Conservation (phyloP, 2,888 invertebrate genomes). For the Omphaloscelis lunosa region DNA sequence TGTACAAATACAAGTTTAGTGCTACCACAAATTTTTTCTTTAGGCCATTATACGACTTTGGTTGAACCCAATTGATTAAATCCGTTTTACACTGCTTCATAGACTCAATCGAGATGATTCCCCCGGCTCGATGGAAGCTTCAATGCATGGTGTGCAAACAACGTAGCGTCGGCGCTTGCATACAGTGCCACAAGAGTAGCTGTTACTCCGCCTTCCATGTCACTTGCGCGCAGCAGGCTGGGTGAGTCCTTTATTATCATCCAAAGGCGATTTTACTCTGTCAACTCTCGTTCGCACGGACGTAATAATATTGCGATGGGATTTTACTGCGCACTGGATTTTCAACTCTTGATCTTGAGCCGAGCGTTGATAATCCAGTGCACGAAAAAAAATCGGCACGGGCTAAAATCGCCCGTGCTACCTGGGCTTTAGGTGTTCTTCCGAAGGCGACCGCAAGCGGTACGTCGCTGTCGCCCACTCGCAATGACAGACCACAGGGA, state of each 20-base stretch:
- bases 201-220: conserved; percentile 99
- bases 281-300: too few relatives aligned
- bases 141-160: conserved; percentile 99
- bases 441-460: not conserved
- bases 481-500: too few relatives aligned
- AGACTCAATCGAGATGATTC: conserved; percentile 99
- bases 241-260: conserved; percentile 72
- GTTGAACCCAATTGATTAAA: not conserved
- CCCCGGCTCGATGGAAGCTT: conserved; percentile 98
- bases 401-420: too few relatives aligned
- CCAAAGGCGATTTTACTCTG: not conserved
- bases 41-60: not conserved
- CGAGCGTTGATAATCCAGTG: too few relatives aligned
- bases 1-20: not conserved
- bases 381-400: too few relatives aligned
- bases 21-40: not conserved
- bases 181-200: conserved; percentile 99
- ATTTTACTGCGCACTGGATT: too few relatives aligned
- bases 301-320: too few relatives aligned
- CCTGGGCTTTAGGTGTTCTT: not conserved
- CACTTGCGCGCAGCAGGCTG: conserved; percentile 99
- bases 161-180: conserved; percentile 98
- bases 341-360: too few relatives aligned
- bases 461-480: too few relatives aligned
- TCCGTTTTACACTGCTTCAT: not conserved